These are phyloP conservation scores for Autographa gamma DNA, from an alignment of 2,888 invertebrate species.

Conservation along the genomic window DNA sequence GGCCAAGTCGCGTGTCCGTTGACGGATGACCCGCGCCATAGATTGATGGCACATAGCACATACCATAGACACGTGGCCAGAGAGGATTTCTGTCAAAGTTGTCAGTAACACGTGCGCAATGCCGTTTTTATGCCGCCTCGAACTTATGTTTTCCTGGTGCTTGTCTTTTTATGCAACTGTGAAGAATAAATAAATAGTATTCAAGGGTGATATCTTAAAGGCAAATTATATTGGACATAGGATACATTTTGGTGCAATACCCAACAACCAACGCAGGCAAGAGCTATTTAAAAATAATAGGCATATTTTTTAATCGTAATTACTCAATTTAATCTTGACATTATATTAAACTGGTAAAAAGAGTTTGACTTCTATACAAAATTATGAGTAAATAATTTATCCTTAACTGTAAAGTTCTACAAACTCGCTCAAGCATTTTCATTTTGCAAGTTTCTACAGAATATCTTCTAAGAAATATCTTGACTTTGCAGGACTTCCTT, in stretches of 20 bases:
- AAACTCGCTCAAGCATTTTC: neutral
- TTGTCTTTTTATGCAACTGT: neutral
- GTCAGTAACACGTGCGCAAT: slow-evolving; percentile 66
- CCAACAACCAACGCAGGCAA: no score
- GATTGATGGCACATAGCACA: slow-evolving; percentile 56
- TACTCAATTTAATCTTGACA: no score
- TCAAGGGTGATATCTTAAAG: no score
- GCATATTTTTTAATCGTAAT: no score
- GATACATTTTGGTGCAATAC: no score
- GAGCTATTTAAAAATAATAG: no score
- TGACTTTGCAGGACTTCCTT: neutral
- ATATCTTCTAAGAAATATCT: neutral
- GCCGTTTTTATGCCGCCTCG: slow-evolving; percentile 53
- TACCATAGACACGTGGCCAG: slow-evolving; percentile 59
- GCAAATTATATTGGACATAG: no score
- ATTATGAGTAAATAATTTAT: neutral
- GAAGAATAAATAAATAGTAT: neutral
- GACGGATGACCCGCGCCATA: slow-evolving; percentile 64
- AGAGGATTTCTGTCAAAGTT: slow-evolving; percentile 75
- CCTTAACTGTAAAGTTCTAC: neutral
- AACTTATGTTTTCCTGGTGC: slow-evolving; percentile 23
- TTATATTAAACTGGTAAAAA: no score
- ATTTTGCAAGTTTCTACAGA: neutral
- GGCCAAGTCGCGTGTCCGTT: slow-evolving; percentile 70
- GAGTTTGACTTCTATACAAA: no score